Evolutionary conservation across 2,113 vertebrate genomes (phyloP), one percentile per base, ranked within the genome.

Genomic region (Danio rerio): DNA sequence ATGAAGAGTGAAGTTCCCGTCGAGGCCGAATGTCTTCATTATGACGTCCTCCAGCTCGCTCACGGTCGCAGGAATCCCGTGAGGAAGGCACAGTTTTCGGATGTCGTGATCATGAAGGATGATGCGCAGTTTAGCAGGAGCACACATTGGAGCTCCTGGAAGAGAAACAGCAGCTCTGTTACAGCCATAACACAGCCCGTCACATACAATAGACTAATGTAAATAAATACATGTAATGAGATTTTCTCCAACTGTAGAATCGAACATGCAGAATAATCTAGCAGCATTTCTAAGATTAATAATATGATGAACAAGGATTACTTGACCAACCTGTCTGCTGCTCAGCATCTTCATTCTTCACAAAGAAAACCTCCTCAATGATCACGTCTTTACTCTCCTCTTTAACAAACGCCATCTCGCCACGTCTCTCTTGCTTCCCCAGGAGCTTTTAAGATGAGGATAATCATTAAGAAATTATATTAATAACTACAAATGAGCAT

Each of bases 21-120:
- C 12, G 31, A 83, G 73, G 40, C 58, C 61, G 76, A 80, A 86
- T 53, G 78, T 73, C 69, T 80, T 71, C 74, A 72, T 49, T 9
- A 81, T 55, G 61, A 76, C 6, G 56, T 20, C 75, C n/a, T 86
- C 16, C 21, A 86, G 69, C 65, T 83, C 76, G 21, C 6, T 47
- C 16, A 86, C 77, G 40, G 71, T 80, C 6, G 21, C 74, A 58
- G 84, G 79, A 53, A 85, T 82, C 47, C 80, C 80, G n/a, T 31
- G 18, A 52, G 84, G 80, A 18, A 85, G 65, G 55, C 58, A 40
- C 12, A 85, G 80, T 66, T 85, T 85, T 11, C 56, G 74, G 50
- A 85, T 75, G 56, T 82, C 80, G 78, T 71, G 65, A n/a, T 82
- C 65, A 12, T 68, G 21, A 65, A 82, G 84, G 40, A 85, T 82